A percentile compares a stretch with the other conserved stretches of the same genome.
phyloP scores from a whole-genome alignment of 2,113 vertebrate species.

The Campylomormyrus tamandua region DNA sequence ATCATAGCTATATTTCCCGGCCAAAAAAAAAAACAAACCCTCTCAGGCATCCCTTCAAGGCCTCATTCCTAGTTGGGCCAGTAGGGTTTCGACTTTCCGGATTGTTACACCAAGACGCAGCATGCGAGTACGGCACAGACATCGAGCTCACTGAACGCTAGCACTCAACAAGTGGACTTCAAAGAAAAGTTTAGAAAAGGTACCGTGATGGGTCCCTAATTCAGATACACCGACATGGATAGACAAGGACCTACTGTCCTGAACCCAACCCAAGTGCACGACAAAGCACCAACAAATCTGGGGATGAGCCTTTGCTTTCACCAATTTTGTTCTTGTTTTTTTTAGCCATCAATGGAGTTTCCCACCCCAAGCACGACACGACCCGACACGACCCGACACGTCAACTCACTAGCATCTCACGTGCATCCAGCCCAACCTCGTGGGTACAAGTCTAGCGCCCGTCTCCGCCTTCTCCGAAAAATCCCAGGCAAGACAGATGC shows the following conservation, averaged over 20 bases:
- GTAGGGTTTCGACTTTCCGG: not conserved
- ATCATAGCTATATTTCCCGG: not conserved
- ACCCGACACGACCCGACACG: not conserved
- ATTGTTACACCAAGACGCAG: not conserved
- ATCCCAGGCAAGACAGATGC: not conserved
- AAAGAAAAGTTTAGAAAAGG: not conserved
- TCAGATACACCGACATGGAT: not conserved
- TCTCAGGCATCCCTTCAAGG: not conserved
- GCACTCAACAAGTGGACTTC: not conserved
- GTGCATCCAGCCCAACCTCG: not conserved
- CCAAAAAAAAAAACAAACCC: too few relatives aligned
- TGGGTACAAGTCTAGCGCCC: not conserved
- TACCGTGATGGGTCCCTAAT: not conserved
- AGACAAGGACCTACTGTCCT: not conserved
- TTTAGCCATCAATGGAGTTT: not conserved
- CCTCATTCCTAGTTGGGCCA: not conserved
- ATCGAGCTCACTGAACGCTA: not conserved
- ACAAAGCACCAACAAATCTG: not conserved
- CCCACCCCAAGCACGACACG: not conserved
- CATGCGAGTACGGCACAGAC: not conserved
- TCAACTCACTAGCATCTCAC: not conserved
- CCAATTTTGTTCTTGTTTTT: not conserved
- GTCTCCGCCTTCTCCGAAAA: not conserved
- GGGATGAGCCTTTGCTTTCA: not conserved
- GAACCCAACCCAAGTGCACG: not conserved